phyloP scores from a whole-genome alignment of 2,888 invertebrate genomes.

The Julus scanicus region DNA sequence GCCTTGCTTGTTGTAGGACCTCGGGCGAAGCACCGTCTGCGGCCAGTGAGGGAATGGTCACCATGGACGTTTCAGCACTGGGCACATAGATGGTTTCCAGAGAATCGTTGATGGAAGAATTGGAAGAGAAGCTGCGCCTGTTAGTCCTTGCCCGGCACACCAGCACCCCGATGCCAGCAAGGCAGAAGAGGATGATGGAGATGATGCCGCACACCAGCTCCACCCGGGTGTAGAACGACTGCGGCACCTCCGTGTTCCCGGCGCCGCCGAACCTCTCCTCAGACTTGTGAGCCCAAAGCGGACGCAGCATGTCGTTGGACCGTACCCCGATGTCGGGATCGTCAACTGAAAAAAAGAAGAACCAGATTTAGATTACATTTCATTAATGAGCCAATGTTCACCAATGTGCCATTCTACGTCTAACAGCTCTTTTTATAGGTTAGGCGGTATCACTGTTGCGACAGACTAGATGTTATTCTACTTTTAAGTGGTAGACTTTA shows the following conservation, averaged over 20 bases:
- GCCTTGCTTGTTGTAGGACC: neutral
- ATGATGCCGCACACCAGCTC: conserved; percentile 55
- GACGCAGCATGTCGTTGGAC: conserved; percentile 32
- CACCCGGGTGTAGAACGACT: conserved; percentile 52
- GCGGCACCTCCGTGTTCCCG: conserved; percentile 37
- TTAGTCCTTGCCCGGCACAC: conserved; percentile 49
- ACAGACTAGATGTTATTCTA: too few species aligned
- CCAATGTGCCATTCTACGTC: too few species aligned
- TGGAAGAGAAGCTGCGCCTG: neutral
- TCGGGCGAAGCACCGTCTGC: neutral
- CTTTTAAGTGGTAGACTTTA: too few species aligned
- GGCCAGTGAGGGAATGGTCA: neutral
- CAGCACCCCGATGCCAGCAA: conserved; percentile 52
- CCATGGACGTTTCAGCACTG: neutral
- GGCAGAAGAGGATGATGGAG: conserved; percentile 53
- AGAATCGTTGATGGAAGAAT: neutral
- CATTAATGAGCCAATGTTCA: too few species aligned
- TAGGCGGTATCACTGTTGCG: too few species aligned
- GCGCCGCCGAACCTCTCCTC: conserved; percentile 17
- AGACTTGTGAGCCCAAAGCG: conserved; percentile 32
- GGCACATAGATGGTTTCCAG: neutral
- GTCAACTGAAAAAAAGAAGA: conserved; percentile 40
- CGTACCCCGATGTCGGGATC: conserved; percentile 23
- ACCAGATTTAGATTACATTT: neutral
- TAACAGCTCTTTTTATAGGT: too few species aligned